Evolutionary conservation across 2,888 invertebrate genomes (phyloP).

Genomic region (Odontothrips loti): DNA sequence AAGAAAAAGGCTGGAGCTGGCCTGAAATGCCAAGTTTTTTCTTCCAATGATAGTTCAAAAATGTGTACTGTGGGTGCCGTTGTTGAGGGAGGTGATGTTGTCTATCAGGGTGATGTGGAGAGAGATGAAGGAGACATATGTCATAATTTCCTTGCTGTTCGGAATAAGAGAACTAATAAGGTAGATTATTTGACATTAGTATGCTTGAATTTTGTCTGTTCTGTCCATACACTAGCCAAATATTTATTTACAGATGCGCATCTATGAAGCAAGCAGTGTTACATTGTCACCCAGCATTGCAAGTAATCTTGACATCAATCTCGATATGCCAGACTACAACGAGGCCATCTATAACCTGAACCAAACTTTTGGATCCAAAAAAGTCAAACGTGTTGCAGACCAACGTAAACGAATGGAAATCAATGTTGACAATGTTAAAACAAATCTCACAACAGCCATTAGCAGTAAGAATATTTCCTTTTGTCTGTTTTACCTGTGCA

Average conservation of each 20-base stretch:
- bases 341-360: background rate
- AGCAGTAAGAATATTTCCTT: background rate
- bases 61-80: background rate
- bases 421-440: background rate
- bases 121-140: background rate
- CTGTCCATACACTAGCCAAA: background rate
- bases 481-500: background rate
- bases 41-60: background rate
- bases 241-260: background rate
- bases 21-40: background rate
- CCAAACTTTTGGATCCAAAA: background rate
- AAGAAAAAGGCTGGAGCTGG: background rate
- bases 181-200: background rate
- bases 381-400: background rate
- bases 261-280: background rate
- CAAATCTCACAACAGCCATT: background rate
- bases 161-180: constrained; percentile 1
- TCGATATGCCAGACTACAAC: background rate
- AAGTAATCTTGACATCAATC: background rate
- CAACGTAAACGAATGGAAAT: background rate
- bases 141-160: background rate
- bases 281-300: background rate
- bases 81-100: background rate
- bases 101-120: background rate
- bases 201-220: background rate